Evolutionary conservation across 1,140 invertebrate genomes (phyloP), one percentile per base, ranked within the genome.

Genomic region (Brachystomella parvula): DNA sequence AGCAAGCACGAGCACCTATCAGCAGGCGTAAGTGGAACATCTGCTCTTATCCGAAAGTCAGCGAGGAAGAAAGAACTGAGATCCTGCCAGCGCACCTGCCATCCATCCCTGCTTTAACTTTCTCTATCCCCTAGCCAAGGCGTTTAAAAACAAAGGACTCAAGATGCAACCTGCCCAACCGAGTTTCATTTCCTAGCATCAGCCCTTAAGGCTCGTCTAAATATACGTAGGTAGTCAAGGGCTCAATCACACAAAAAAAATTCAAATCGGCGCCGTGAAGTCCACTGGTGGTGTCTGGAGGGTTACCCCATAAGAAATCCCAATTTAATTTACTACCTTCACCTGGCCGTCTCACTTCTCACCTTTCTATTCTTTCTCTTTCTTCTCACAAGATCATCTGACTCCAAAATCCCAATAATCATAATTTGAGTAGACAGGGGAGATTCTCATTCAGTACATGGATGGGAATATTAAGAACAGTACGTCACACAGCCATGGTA

Each of bases 51-150:
- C n/a, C n/a, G 49, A 53, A 6, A 17, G 12, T 19, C 6, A 53
- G 12, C 49, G 6, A 15, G 12, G 6, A 6, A 6, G 24, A 53
- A 24, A 24, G 9, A 6, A 6, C 24, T 6, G 24, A 53, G 15
- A 12, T 53, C 49, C 49, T 53, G 49, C 49, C 49, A 53, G 49
- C 21, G 49, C 49, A 53, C 49, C 49, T 53, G 49, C 49, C 49
- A 44, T n/a, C 39, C 12, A 17, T 24, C 12, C 49, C 12, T 53
- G 49, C 49, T 53, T n/a, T n/a, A n/a, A n/a, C n/a, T n/a, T n/a
- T n/a, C n/a, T 53, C 49, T 19, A 39, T 12, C 49, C 24, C 49
- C 49, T 15, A 15, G 6, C 24, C 49, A 6, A 15, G 3, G 24
- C 24, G 12, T 26, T 53, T 53, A 26, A n/a, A 12, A 53, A 53